Base-by-base conservation (phyloP, 2,113 vertebrate genomes). In the Channa argus region DNA sequence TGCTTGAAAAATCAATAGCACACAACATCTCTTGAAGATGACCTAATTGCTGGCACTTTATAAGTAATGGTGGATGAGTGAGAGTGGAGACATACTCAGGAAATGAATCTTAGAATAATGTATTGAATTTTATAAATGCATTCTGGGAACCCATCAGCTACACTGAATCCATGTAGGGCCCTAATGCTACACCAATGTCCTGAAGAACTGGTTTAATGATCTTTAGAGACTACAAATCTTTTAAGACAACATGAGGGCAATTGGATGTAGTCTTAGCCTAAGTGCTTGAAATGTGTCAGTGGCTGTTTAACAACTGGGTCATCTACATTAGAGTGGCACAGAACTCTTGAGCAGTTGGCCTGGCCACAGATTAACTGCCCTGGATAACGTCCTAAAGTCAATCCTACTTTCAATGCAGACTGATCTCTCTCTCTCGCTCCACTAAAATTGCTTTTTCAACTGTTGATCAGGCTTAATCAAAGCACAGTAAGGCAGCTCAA, bases 281-380 rank as follows among this genome's bases (percentile, higher is more conserved):
- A 47, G 34, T n/a, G 39, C 2, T 3, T 34, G 7, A 34, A 72
- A 68, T 67, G 74, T 77, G 63, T 83, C 53, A 24, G 71, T 53
- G 67, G 53, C 72, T 53, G 14, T 77, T 65, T 49, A 75, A 73
- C 69, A 86, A 81, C 63, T 77, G 64, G 85, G 88, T 91, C 82
- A 86, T 54, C 67, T 34, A 68, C 76, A 75, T 86, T 45, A 59
- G 47, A 77, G 69, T 3, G 0, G 43, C 44, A 54, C 49, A 75
- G 65, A 63, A 52, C 43, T 81, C 77, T 79, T 70, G 65, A 79
- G 76, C 46, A 65, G 71, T 58, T 24, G 64, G 65, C 63, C 53
- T 38, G 67, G 68, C 41, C 37, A 34, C 64, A 85, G 87, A 88
- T 90, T 78, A 88, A 77, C 74, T 62, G 75, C 51, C 72, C 84